Base-by-base conservation (phyloP, 1,140 invertebrate genomes). In the Achroia grisella region DNA sequence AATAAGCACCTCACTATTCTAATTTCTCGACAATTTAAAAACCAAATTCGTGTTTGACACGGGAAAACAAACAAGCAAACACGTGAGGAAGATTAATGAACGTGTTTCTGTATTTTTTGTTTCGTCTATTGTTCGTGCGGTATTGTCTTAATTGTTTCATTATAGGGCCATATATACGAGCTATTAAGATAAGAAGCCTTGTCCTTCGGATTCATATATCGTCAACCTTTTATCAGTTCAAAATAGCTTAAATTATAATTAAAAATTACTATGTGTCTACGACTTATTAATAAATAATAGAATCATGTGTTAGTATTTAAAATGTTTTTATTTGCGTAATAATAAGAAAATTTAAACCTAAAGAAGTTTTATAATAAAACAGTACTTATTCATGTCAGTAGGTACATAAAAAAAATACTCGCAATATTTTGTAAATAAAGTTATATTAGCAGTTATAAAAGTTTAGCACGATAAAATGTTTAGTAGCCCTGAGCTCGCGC, bases 81-180 rank as follows among this genome's bases (percentile, higher is more conserved):
- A 30, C 39, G 44, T 73, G 65, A 71, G 48, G 55, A 73, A 71
- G 72, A 76, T 73, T 60, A 71, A 71, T 65, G 57, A 53, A 33
- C 17, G 39, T 34, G 10, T 15, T 46, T 37, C 39, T 43, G 27
- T 40, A 29, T 53, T 45, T 46, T 54, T 52, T 43, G 17, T 55
- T 62, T 49, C 14, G 27, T 43, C 43, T 52, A 59, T 65, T 62
- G 56, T 67, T 52, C 50, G 52, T 56, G 48, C 30, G 17, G 42
- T 60, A 58, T 57, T 67, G 62, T 64, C 56, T 76, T 77, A 77
- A 75, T 79, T 73, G 62, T 70, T 72, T 71, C 72, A 66, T 72
- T 70, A 73, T 68, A 45, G 49, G 45, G 54, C 37, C 53, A 45
- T 23, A 23, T 23, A 42, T 59, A 63, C 57, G 33, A 51, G 54